phyloP scores from a whole-genome alignment of 2,888 invertebrate genomes.

The Mesoligia furuncula region DNA sequence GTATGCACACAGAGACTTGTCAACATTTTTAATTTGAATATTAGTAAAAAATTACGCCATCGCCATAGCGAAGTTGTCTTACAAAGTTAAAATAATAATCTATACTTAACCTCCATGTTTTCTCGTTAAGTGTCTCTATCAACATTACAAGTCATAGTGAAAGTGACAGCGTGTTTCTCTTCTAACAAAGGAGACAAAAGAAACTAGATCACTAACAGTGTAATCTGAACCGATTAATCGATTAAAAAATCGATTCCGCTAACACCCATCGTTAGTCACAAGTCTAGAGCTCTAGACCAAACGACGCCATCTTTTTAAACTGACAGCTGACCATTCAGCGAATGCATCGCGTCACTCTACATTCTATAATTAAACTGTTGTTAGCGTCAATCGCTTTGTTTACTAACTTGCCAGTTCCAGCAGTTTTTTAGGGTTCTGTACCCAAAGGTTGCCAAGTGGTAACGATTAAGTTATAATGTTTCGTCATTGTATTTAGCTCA shows the following conservation, averaged over 20 bases:
- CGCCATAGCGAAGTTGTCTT: neutral
- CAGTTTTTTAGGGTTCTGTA: slow-evolving; percentile 5
- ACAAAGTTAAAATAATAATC: neutral
- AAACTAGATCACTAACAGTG: slow-evolving; percentile 30
- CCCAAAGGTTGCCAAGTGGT: neutral
- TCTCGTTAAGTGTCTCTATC: neutral
- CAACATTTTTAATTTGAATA: neutral
- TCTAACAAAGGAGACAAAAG: slow-evolving; percentile 2
- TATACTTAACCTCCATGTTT: neutral
- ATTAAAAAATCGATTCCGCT: slow-evolving; percentile 29
- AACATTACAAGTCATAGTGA: slow-evolving; percentile 11
- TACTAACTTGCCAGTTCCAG: slow-evolving; percentile 41
- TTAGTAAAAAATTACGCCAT: neutral
- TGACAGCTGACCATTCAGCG: slow-evolving; percentile 44
- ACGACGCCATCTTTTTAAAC: slow-evolving; percentile 73
- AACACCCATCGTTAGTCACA: slow-evolving; percentile 58
- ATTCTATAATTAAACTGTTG: slow-evolving; percentile 42
- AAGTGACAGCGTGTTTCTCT: slow-evolving; percentile 18
- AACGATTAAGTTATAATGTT: neutral
- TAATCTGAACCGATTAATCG: slow-evolving; percentile 33
- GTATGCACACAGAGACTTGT: neutral
- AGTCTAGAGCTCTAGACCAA: slow-evolving; percentile 80
- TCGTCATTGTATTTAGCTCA: too few relatives aligned
- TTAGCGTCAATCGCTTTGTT: slow-evolving; percentile 46
- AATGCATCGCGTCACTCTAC: slow-evolving; percentile 36